These are phyloP conservation scores for Micrastur ruficollis DNA, from an alignment of 2,797 vertebrate species.

Conservation along the genomic window DNA sequence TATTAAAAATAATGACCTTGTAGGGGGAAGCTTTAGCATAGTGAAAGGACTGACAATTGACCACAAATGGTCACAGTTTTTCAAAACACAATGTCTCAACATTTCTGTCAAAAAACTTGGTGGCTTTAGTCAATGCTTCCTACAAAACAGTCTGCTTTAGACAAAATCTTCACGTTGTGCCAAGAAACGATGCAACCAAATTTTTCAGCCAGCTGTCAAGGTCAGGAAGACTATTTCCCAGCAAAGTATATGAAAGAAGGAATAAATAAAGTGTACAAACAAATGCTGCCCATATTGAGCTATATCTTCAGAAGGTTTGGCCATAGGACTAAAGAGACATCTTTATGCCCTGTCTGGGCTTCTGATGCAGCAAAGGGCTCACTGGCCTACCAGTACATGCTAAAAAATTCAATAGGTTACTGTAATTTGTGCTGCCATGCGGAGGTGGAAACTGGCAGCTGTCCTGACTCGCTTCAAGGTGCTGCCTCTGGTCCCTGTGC, in stretches of 20 bases:
- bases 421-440: background rate
- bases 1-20: background rate
- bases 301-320: background rate
- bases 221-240: constrained; percentile 17
- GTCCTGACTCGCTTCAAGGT: background rate
- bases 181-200: background rate
- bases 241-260: background rate
- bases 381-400: accelerated
- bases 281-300: background rate
- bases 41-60: background rate
- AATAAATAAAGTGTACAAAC: background rate
- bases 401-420: background rate
- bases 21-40: accelerated
- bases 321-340: background rate
- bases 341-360: background rate
- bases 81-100: background rate
- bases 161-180: background rate
- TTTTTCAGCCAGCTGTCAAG: constrained; percentile 39
- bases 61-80: background rate
- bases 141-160: background rate
- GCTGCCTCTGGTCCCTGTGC: background rate
- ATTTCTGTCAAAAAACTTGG: background rate
- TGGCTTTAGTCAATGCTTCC: background rate
- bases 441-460: background rate
- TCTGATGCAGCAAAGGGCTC: background rate